Evolutionary conservation across 2,888 invertebrate species (phyloP).

Genomic region (Harpalus rufipes): DNA sequence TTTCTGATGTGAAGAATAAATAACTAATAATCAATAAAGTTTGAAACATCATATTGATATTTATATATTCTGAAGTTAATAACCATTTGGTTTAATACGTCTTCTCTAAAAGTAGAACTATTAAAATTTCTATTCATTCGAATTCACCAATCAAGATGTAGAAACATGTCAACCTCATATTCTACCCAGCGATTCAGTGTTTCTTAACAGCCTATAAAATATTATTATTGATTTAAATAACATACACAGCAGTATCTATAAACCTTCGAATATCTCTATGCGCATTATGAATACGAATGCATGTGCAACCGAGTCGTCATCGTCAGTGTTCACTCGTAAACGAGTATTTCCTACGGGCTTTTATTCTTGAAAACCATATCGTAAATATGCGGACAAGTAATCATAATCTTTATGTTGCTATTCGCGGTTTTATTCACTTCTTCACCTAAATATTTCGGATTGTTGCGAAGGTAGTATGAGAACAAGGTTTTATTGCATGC

Average conservation of each 20-base stretch:
- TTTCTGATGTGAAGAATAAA: background rate
- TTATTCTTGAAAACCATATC: conserved; percentile 3
- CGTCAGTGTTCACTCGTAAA: conserved; percentile 24
- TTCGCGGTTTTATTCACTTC: conserved; percentile 1
- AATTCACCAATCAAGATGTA: conserved; percentile 43
- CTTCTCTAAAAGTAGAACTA: conserved; percentile 35
- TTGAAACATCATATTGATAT: conserved; percentile 26
- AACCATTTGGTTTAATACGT: conserved; percentile 43
- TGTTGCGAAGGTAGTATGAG: background rate
- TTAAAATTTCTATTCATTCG: conserved; percentile 36
- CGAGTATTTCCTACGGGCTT: conserved; percentile 8
- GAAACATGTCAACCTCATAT: conserved; percentile 39
- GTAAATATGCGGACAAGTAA: conserved; percentile 14
- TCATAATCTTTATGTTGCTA: conserved; percentile 35
- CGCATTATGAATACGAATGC: background rate
- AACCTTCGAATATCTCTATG: conserved; percentile 56
- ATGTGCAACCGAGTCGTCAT: background rate
- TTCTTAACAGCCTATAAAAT: conserved; percentile 51
- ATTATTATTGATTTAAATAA: conserved; percentile 58
- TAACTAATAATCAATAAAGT: background rate
- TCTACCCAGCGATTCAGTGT: conserved; percentile 36
- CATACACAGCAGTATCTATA: conserved; percentile 27
- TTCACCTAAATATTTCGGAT: conserved; percentile 32
- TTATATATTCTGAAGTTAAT: conserved; percentile 49
- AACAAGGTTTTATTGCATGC: background rate